These are phyloP conservation scores for Orthosia cruda DNA, from an alignment of 2,888 invertebrate genomes.

Conservation along the genomic window DNA sequence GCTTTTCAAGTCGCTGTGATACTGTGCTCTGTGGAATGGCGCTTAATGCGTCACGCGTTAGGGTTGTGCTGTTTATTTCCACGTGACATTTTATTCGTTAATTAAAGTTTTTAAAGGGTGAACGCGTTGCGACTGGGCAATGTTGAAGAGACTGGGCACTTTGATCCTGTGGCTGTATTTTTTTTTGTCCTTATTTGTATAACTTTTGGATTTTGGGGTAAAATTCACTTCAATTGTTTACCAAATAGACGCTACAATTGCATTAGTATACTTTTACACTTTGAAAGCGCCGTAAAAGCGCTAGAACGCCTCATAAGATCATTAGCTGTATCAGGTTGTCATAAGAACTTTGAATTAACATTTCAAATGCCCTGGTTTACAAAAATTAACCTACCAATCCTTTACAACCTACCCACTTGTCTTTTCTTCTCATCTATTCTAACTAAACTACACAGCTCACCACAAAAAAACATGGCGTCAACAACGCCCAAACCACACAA, in stretches of 20 bases:
- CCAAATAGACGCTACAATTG: too few species aligned
- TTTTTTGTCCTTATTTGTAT: background rate
- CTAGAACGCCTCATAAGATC: background rate
- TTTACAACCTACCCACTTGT: background rate
- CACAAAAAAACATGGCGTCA: conserved; percentile 10
- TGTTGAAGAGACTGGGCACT: conserved; percentile 19
- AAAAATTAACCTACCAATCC: background rate
- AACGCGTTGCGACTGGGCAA: conserved; percentile 42
- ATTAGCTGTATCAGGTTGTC: background rate
- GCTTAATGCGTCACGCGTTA: conserved; percentile 51
- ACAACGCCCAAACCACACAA: background rate
- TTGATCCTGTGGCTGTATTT: conserved; percentile 11
- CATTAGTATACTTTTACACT: too few species aligned
- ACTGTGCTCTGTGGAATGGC: conserved; percentile 36
- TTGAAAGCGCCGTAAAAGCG: too few species aligned
- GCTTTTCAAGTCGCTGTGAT: background rate
- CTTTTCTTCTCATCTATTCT: background rate
- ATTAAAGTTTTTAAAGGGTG: conserved; percentile 61
- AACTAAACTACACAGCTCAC: background rate
- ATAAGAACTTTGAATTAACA: conserved; percentile 1
- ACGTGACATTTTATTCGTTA: conserved; percentile 57
- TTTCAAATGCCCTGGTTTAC: background rate
- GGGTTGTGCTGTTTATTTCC: conserved; percentile 57
- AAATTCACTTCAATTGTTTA: too few species aligned
- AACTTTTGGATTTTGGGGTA: too few species aligned